A percentile compares a stretch with the other conserved stretches of the same genome.
Conservation (phyloP, 1,140 invertebrate species). For the Bilobella aurantiaca region DNA sequence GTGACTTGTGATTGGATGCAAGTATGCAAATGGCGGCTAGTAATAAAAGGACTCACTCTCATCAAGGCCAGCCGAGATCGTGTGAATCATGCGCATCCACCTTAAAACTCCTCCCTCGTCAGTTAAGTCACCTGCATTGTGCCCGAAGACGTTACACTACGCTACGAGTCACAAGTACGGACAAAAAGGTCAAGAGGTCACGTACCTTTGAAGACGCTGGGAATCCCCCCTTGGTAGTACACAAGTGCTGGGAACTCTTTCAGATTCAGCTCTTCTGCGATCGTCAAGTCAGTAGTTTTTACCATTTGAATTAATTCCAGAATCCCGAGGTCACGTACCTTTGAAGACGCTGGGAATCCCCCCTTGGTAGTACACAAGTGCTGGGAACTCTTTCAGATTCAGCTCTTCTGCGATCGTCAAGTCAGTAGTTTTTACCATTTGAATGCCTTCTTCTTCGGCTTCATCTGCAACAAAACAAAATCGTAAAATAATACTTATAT, state of each 20-base stretch:
- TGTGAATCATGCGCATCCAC: constrained; percentile 46
- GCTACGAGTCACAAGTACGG: too few species aligned
- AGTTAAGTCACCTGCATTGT: constrained; percentile 57
- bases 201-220: constrained; percentile 90
- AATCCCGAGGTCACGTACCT: constrained; percentile 52
- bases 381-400: constrained; percentile 80
- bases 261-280: constrained; percentile 73
- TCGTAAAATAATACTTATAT: background rate
- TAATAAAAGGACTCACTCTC: constrained; percentile 14
- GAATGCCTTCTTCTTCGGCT: constrained; percentile 51
- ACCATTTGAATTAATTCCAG: constrained; percentile 81
- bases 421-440: constrained; percentile 89
- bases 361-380: constrained; percentile 82
- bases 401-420: constrained; percentile 69
- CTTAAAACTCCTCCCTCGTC: constrained; percentile 81
- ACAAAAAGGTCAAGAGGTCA: constrained; percentile 9
- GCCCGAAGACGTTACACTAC: too few species aligned
- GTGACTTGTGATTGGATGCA: background rate
- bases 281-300: constrained; percentile 77
- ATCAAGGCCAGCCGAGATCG: constrained; percentile 9
- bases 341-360: constrained; percentile 88
- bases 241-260: constrained; percentile 80
- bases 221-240: constrained; percentile 84
- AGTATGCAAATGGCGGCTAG: too few species aligned
- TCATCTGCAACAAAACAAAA: background rate